These are phyloP conservation scores for Shinisaurus crocodilurus DNA, from an alignment of 2,113 vertebrate genomes.

Conservation along the genomic window DNA sequence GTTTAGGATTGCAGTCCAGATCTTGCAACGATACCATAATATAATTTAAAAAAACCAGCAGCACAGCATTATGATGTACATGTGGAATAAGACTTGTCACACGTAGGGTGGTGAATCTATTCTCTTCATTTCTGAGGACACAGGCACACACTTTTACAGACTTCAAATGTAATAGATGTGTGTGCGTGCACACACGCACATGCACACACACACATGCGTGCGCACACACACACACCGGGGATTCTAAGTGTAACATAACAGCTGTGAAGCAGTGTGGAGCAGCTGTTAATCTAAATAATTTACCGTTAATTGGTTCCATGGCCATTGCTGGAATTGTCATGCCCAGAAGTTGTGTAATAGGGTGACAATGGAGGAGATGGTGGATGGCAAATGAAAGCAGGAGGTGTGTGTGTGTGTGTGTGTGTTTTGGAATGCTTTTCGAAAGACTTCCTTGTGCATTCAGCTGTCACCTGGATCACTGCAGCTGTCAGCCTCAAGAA, in stretches of 20 bases:
- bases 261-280: conserved; percentile 46
- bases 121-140: neutral
- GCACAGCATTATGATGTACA: neutral
- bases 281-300: conserved; percentile 66
- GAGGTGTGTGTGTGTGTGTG: too few species aligned
- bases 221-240: neutral
- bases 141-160: conserved; percentile 40
- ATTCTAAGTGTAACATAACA: conserved; percentile 30
- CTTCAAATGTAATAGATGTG: conserved; percentile 9
- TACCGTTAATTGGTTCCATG: conserved; percentile 48
- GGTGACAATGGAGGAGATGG: neutral
- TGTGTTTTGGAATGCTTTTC: neutral
- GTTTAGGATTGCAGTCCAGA: neutral
- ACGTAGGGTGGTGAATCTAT: neutral
- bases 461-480: neutral
- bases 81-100: neutral
- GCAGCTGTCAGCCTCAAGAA: neutral
- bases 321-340: conserved; percentile 13
- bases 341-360: neutral
- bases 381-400: neutral
- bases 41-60: neutral
- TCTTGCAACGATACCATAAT: neutral
- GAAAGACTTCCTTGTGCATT: conserved; percentile 8
- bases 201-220: neutral
- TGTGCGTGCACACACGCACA: neutral